Evolutionary conservation across 2,888 invertebrate genomes (phyloP), one percentile per base, ranked within the genome.

Genomic region (Teleiodes luculella): DNA sequence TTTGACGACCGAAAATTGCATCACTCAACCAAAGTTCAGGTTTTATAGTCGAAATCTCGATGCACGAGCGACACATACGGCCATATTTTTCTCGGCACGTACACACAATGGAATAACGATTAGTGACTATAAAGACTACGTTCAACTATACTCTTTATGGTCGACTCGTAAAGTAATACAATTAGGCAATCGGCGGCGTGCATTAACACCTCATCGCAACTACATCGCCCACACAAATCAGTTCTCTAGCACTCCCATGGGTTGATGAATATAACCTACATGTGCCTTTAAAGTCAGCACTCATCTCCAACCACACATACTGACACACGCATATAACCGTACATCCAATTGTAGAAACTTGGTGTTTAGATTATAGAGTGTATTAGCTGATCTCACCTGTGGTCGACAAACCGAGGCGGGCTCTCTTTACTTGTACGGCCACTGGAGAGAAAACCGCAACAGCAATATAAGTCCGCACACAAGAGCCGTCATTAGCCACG

Each of bases 151-250:
- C 79, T 74, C 73, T 83, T 82, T 82, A 86, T 80, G 80, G 76
- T 76, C 71, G 77, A 76, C 80, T 78, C 76, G 78, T 80, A 86
- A 83, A 83, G 84, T 70, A 82, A 83, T 83, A 87, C 86, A 84
- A 86, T 87, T 86, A 86, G 80, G 86, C 85, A 85, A 87, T 83
- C 78, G 79, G 76, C 76, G 72, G 76, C 76, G 72, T 84, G 73
- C 86, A 87, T 88, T 87, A 88, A 83, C 86, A 87, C 87, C 84
- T 87, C 73, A 73, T 66, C 69, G 71, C 76, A 72, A 74, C 72
- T 62, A 71, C 69, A 63, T 76, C 82, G 72, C 87, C 88, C 85
- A 86, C 87, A 78, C 79, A 65, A 74, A 70, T 69, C 70, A 62
- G 43, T n/a, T 5, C 69, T 71, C 67, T 66, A 63, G 68, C 68